These are phyloP conservation scores for Drosophila prostipennis DNA, from an alignment of 2,888 invertebrate species.

Conservation along the genomic window DNA sequence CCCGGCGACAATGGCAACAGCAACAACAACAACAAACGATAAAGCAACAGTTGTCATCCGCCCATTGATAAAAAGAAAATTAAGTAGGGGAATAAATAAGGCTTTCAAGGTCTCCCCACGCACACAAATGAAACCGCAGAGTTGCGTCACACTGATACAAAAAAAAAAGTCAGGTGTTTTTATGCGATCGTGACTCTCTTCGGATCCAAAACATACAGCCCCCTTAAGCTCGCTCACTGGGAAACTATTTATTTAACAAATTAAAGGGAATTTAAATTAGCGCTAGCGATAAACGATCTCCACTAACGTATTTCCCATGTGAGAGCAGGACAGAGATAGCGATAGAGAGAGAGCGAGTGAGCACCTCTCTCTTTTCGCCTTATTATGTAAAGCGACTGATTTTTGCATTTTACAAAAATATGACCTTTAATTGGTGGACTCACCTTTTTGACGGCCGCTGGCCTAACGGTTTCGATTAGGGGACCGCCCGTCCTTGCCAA, in stretches of 20 bases:
- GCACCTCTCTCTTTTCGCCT: constrained; percentile 61
- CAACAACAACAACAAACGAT: constrained; percentile 4
- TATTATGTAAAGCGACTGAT: constrained; percentile 78
- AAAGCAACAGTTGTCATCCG: constrained; percentile 43
- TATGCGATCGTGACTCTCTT: constrained; percentile 12
- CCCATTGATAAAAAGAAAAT: constrained; percentile 56
- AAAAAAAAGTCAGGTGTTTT: constrained; percentile 46
- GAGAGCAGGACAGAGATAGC: background rate
- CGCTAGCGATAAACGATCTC: constrained; percentile 14
- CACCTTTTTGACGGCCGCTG: constrained; percentile 91
- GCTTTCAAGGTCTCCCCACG: constrained; percentile 28
- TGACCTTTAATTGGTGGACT: constrained; percentile 33
- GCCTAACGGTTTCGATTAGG: constrained; percentile 88
- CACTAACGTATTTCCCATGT: constrained; percentile 4
- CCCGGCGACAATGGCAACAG: constrained; percentile 38
- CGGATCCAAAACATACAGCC: background rate
- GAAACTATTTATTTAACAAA: background rate
- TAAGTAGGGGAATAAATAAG: constrained; percentile 19
- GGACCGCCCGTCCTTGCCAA: constrained; percentile 88
- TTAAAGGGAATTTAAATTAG: background rate
- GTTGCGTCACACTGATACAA: constrained; percentile 48
- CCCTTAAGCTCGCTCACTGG: background rate
- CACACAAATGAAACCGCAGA: constrained; percentile 24
- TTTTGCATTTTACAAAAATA: constrained; percentile 37
- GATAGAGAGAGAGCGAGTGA: constrained; percentile 20